phyloP scores from a whole-genome alignment of 2,113 vertebrate genomes.

The Tor tambroides region DNA sequence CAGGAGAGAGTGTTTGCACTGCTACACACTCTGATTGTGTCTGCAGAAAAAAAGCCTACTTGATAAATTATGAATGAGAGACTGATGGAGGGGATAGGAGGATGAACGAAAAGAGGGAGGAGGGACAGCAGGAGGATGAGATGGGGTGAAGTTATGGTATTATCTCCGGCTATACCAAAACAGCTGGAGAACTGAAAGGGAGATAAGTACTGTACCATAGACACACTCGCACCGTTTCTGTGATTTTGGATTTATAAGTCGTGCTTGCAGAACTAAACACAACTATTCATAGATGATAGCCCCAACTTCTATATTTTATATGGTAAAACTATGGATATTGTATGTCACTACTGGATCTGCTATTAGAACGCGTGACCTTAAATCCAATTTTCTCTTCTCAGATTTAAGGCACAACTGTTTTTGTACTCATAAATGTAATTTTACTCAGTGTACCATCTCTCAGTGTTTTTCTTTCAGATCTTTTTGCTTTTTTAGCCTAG shows the following conservation, averaged over 20 bases:
- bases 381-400: neutral
- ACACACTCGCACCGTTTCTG: neutral
- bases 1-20: constrained; percentile 66
- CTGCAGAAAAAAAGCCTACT: constrained; percentile 74
- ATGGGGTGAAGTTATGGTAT: constrained; percentile 64
- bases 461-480: neutral
- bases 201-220: constrained; percentile 55
- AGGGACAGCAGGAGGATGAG: constrained; percentile 45
- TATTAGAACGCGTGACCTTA: neutral
- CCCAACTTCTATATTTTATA: neutral
- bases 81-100: constrained; percentile 72
- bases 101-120: constrained; percentile 42
- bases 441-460: neutral
- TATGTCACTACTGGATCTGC: too few relatives aligned
- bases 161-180: constrained; percentile 72
- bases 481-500: neutral
- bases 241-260: constrained; percentile 18
- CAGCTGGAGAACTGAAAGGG: constrained; percentile 67
- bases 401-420: neutral
- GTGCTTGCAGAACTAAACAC: too few relatives aligned
- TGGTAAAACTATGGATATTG: neutral
- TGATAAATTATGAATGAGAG: constrained; percentile 81
- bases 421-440: neutral
- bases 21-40: constrained; percentile 68
- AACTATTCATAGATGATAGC: neutral